phyloP scores from a whole-genome alignment of 2,888 invertebrate species.

The Mesopsocus fuscifrons region DNA sequence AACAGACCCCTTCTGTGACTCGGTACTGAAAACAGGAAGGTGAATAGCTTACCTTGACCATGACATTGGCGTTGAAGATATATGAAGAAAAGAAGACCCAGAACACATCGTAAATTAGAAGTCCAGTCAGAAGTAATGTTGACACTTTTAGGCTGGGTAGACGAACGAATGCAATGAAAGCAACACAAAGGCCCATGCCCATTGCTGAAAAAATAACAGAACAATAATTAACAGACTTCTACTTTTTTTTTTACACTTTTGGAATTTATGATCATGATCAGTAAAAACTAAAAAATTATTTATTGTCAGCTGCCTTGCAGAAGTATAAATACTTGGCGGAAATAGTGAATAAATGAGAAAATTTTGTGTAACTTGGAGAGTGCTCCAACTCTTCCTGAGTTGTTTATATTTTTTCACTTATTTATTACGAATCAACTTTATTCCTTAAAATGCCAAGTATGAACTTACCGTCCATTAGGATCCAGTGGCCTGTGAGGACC shows the following conservation, averaged over 20 bases:
- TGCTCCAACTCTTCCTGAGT: not conserved
- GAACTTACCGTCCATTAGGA: constrained; percentile 84
- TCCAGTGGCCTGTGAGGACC: constrained; percentile 96
- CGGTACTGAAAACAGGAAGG: too few species aligned
- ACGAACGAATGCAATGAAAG: constrained; percentile 91
- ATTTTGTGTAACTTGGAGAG: constrained; percentile 5
- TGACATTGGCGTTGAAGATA: constrained; percentile 95
- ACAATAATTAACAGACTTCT: too few species aligned
- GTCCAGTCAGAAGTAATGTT: constrained; percentile 78
- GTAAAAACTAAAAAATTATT: too few species aligned
- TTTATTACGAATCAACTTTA: too few species aligned
- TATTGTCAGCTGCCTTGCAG: too few species aligned
- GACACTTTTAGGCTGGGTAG: constrained; percentile 92
- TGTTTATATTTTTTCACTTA: too few species aligned
- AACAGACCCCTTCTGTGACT: too few species aligned
- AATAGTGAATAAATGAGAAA: too few species aligned
- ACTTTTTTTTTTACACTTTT: too few species aligned
- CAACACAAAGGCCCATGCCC: constrained; percentile 96
- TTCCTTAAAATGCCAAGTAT: too few species aligned
- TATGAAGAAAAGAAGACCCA: constrained; percentile 99
- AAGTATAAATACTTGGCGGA: too few species aligned
- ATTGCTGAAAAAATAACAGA: constrained; percentile 45
- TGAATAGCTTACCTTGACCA: constrained; percentile 94
- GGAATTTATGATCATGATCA: too few species aligned
- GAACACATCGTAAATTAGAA: constrained; percentile 91